Conservation (phyloP, 2,888 invertebrate species). For the Andrena flavipes region DNA sequence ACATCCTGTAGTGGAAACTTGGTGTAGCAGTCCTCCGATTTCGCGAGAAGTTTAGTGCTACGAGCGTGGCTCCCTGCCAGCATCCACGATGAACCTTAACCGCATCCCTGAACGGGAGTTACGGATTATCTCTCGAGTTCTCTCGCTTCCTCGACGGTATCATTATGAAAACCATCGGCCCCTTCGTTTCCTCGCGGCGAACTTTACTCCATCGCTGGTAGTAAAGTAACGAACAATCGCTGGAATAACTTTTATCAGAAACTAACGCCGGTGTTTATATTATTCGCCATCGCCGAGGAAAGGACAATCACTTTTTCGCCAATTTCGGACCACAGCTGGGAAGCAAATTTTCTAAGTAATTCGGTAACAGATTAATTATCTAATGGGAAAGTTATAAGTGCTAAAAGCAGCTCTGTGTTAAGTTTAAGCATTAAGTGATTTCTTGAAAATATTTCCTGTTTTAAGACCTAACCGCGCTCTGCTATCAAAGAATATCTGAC, state of each 20-base stretch:
- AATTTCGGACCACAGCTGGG: too few relatives aligned
- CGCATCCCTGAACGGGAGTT: constrained; percentile 56
- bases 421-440: too few relatives aligned
- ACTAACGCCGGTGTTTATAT: neutral
- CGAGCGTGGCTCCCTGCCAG: constrained; percentile 76
- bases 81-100: constrained; percentile 65
- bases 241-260: neutral
- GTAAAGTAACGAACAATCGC: neutral
- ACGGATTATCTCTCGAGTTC: constrained; percentile 64
- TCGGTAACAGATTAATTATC: too few relatives aligned
- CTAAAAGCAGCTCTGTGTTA: too few relatives aligned
- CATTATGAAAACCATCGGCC: constrained; percentile 60
- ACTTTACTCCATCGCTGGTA: constrained; percentile 14
- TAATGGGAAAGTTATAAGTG: too few relatives aligned
- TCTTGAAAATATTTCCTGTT: too few relatives aligned
- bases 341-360: too few relatives aligned
- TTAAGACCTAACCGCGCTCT: too few relatives aligned
- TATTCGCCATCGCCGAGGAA: too few relatives aligned
- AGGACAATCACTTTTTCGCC: too few relatives aligned
- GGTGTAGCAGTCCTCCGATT: constrained; percentile 72
- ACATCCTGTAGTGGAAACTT: constrained; percentile 68
- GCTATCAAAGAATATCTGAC: too few relatives aligned
- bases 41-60: constrained; percentile 79
- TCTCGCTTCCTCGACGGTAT: constrained; percentile 60
- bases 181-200: constrained; percentile 12